These are phyloP conservation scores for Drosophila demipolita DNA, from an alignment of 2,888 invertebrate species.

Conservation along the genomic window DNA sequence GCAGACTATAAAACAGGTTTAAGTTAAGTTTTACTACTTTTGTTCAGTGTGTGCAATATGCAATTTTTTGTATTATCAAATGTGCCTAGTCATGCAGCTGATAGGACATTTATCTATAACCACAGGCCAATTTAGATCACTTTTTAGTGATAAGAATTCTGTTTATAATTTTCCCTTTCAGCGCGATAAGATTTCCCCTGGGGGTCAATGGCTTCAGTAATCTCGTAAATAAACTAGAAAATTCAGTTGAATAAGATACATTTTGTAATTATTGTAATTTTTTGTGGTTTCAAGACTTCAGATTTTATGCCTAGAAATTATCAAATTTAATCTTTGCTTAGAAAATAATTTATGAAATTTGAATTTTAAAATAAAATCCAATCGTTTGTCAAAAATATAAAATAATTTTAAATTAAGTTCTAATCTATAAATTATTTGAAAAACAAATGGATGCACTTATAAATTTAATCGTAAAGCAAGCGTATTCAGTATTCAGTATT, in stretches of 20 bases:
- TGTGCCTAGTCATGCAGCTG: background rate
- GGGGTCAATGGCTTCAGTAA: background rate
- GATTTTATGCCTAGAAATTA: background rate
- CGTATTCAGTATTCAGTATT: background rate
- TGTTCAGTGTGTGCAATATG: background rate
- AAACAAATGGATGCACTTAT: background rate
- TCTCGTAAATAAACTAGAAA: too few species aligned
- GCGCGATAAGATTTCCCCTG: constrained; percentile 12
- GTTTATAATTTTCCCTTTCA: background rate
- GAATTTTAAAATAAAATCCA: too few species aligned
- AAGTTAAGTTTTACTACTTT: background rate
- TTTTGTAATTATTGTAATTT: background rate
- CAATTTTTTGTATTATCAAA: background rate
- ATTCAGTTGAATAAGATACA: background rate
- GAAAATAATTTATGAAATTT: background rate
- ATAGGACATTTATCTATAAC: background rate
- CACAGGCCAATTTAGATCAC: background rate
- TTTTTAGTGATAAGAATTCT: constrained; percentile 8
- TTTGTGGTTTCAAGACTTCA: background rate
- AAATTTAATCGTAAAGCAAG: background rate
- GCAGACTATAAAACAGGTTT: constrained; percentile 8
- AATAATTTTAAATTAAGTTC: background rate
- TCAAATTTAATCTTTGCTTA: background rate
- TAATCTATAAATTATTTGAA: too few species aligned
- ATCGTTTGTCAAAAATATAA: background rate